Base-by-base conservation (phyloP, 2,113 vertebrate species). In the Pontoporia blainvillei region DNA sequence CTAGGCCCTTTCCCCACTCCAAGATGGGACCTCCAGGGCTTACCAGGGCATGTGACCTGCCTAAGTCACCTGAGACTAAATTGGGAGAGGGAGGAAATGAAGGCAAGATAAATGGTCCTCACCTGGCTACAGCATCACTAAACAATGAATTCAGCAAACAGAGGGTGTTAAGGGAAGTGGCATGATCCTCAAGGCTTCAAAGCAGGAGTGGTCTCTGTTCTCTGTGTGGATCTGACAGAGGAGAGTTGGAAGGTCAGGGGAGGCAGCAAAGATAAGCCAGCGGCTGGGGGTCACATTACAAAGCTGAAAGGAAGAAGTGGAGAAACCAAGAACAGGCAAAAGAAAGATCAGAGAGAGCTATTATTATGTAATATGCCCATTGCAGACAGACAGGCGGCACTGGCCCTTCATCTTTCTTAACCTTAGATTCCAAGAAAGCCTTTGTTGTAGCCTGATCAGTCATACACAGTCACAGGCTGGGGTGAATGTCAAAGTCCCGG, bases 341-440 rank as follows among this genome's bases (percentile, higher is more conserved):
- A 95, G 94, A 90, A 86, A 96, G 96, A 96, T 96, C 96, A 97
- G 93, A 97, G 96, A 67, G 67, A 95, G 82, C 67, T 78, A 39
- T 90, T 79, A 90, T 84, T 82, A 90, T 78, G 91, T 89, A 91
- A 94, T 96, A 95, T 93, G 91, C 85, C 66, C 36, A 18, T 5
- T 93, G 96, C 78, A 96, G 95, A 96, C 97, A 98, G 96, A 96
- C 54, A 71, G 96, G 95, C 92, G 85, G 94, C 95, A 34, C 49
- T 3, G 59, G 85, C 36, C 91, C 93, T 98, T 96, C 96, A 95
- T 96, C 96, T 96, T 41, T 79, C 88, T 76, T 69, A 82, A 67
- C 93, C 69, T 97, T 81, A 62, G 94, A 92, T 91, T 95, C 96
- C n/a, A 29, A 93, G 92, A 54, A 95, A 96, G 90, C 52, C 75